A percentile compares a stretch with the other conserved stretches of the same genome.
Conservation (phyloP, 2,888 invertebrate genomes). For the Slavum lentiscoides region DNA sequence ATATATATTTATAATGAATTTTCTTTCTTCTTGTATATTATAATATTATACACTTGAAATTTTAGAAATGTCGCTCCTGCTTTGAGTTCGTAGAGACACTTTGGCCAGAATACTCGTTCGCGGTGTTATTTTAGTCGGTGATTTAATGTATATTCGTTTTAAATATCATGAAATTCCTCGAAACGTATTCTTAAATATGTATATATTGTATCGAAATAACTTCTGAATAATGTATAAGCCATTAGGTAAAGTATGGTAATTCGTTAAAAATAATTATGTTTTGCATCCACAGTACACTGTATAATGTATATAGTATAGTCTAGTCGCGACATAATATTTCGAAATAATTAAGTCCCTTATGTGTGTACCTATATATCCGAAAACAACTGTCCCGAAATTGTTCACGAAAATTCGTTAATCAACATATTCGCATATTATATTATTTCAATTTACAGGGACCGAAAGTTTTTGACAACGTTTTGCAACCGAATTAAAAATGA, state of each 20-base stretch:
- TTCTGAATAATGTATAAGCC: background rate
- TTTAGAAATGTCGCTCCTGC: no score
- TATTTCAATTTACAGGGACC: no score
- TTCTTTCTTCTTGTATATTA: no score
- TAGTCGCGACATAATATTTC: background rate
- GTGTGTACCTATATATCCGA: no score
- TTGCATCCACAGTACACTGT: background rate
- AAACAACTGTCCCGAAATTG: no score
- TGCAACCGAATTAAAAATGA: no score
- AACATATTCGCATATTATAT: no score
- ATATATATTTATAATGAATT: no score
- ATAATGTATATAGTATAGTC: no score
- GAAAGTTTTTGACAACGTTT: no score
- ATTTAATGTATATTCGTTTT: background rate
- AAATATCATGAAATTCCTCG: background rate
- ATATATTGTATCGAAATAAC: background rate
- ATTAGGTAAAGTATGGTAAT: background rate
- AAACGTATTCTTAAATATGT: background rate
- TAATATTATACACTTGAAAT: no score
- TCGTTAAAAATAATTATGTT: conserved; percentile 3
- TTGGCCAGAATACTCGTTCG: background rate
- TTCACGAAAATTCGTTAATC: no score
- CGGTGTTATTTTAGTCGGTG: background rate
- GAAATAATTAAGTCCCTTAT: background rate
- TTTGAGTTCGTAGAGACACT: background rate